A percentile compares a stretch with the other conserved stretches of the same genome.
phyloP scores from a whole-genome alignment of 2,888 invertebrate genomes.

The Odontocolon sp. region DNA sequence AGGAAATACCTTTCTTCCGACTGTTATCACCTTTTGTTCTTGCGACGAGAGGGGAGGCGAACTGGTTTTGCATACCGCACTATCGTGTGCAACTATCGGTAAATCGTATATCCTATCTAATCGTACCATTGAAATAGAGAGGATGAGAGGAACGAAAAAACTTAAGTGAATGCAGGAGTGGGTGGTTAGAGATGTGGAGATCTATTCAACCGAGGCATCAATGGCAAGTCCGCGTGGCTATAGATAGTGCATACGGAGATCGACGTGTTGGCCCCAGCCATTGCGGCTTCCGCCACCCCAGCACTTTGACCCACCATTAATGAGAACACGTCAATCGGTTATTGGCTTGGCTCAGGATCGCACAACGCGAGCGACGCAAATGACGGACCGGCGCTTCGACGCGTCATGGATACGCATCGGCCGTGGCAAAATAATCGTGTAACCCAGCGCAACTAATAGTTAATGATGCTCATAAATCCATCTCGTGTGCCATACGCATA shows the following conservation, averaged over 20 bases:
- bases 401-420: neutral
- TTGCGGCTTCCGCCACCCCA: neutral
- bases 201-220: too few relatives aligned
- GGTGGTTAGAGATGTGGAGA: too few relatives aligned
- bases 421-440: neutral
- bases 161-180: too few relatives aligned
- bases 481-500: neutral
- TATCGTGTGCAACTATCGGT: too few relatives aligned
- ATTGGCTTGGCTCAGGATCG: conserved; percentile 18
- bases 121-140: too few relatives aligned
- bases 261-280: neutral
- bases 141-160: too few relatives aligned
- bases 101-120: too few relatives aligned
- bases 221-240: neutral
- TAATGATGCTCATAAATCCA: conserved; percentile 16
- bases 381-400: neutral
- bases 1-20: too few relatives aligned
- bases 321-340: conserved; percentile 46
- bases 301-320: conserved; percentile 31
- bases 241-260: neutral
- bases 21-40: too few relatives aligned
- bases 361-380: neutral
- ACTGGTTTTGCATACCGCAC: too few relatives aligned
- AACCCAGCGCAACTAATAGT: neutral
- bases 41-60: too few relatives aligned